Base-by-base conservation (phyloP, 2,888 invertebrate species). In the Hypena proboscidalis region DNA sequence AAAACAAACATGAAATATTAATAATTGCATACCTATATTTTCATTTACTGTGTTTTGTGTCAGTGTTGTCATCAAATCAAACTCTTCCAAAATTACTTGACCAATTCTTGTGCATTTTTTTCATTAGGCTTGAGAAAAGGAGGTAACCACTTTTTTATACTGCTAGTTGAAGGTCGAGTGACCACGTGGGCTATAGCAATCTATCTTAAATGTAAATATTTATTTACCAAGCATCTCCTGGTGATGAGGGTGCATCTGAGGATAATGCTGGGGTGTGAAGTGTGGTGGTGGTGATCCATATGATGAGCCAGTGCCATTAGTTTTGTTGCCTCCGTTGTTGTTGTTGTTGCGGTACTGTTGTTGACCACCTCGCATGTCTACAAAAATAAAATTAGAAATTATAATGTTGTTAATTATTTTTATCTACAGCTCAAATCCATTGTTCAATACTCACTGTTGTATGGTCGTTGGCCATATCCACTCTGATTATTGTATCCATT, bases 231-330 rank as follows among this genome's bases (percentile, higher is more conserved):
- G 78, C 88, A 90, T 89, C 67, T 88, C 92, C 70, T 89, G 91
- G 70, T 81, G 88, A 68, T 90, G 92, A 61, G 88, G 90, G 59
- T 92, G 91, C 78, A 90, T 87, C 60, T 87, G 87, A 3, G 85
- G 83, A 60, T 85, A 89, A 58, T 89, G 90, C 13, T 87, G 82
- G 22, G 87, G 85, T 11, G 87, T 83, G 40, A 85, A 89, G 60
- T 90, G 91, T 7, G 91, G 90, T 32, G 90, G 91, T n/a, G 90
- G 90, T 4, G 91, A 91, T 31, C 90, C 89, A 43, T 85, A 90
- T 1, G 90, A 87, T 6, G 90, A 88, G 19, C 90, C 87, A 1
- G 87, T 88, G 14, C 88, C 87, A 23, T 76, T 83, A 8, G 80
- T 77, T 51, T 88, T 88, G 63, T 82, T 86, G 14, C 80, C 84